A percentile compares a stretch with the other conserved stretches of the same genome.
phyloP scores from a whole-genome alignment of 1,140 invertebrate species.

The Lordiphosa collinella region DNA sequence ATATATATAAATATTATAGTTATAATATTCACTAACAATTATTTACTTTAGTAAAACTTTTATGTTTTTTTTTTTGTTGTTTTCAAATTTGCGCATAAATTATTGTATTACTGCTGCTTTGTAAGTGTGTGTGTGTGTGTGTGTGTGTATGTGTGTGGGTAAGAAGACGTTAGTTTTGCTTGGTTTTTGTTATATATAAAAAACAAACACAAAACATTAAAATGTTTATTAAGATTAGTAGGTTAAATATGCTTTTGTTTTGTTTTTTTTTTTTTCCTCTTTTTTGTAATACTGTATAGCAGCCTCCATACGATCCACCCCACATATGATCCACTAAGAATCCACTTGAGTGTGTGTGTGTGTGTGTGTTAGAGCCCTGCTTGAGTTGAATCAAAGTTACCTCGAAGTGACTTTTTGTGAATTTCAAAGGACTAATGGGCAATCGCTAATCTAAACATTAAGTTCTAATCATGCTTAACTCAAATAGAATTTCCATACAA shows the following conservation, averaged over 20 bases:
- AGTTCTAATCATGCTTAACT: too few species aligned
- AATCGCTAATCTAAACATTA: too few species aligned
- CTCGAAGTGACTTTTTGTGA: too few species aligned
- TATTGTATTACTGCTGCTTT: conserved; percentile 56
- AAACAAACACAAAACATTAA: conserved; percentile 61
- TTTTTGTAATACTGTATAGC: conserved; percentile 73
- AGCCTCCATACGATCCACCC: conserved; percentile 62
- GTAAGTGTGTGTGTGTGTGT: conserved; percentile 13
- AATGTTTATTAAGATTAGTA: conserved; percentile 18
- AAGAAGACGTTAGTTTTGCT: conserved; percentile 33
- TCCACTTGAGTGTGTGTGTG: background rate
- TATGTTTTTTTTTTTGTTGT: conserved; percentile 22
- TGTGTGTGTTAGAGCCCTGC: conserved; percentile 3
- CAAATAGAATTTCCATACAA: too few species aligned
- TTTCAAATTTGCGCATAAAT: conserved; percentile 73
- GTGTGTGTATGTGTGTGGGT: conserved; percentile 6
- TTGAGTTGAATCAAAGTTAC: background rate
- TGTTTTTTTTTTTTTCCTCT: conserved; percentile 32
- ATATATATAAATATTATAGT: conserved; percentile 49
- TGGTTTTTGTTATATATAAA: conserved; percentile 44
- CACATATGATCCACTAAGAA: conserved; percentile 32
- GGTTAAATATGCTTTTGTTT: conserved; percentile 26
- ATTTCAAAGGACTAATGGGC: too few species aligned
- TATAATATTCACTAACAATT: conserved; percentile 76
- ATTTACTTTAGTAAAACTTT: conserved; percentile 75